Evolutionary conservation across 2,113 vertebrate genomes (phyloP), one percentile per base, ranked within the genome.

Genomic region (Lasiurus borealis): DNA sequence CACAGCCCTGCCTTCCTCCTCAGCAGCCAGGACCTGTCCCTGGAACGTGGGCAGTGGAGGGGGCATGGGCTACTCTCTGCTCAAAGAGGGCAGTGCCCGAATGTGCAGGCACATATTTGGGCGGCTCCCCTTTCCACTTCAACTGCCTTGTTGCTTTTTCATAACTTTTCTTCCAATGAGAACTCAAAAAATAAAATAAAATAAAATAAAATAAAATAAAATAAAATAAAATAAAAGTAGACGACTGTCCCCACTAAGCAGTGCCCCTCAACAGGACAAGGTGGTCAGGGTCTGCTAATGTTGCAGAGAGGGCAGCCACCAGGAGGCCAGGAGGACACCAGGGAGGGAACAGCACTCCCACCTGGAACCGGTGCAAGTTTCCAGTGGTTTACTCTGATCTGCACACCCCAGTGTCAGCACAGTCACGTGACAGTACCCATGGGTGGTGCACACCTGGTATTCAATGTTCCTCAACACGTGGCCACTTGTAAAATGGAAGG

Each of bases 401-500:
- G 23, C 14, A 73, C 1, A 4, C 14, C 40, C 59, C 10, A 4
- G 71, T 5, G 46, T 71, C 0, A 0, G 46, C 83, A 50, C 2
- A 7, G 4, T 82, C 21, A 64, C 5, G 0, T 3, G 4, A 31
- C 1, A 46, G 21, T 2, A 5, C 66, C 57, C 0, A 8, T 19
- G 48, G 40, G 46, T 72, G 77, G 59, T 15, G 5, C 57, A 54
- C 80, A 66, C 72, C 82, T 82, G 91, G 40, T 19, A 44, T n/a
- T 82, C 54, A 54, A n/a, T 0, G 0, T 13, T 68, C 36, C 57
- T 73, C 68, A 57, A 57, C 66, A 36, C 48, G 18, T 31, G 54
- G 40, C 77, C 57, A 11, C 73, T 57, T 80, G 92, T 71, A 59
- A 85, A 90, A 73, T 94, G 44, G 80, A 54, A 73, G 76, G 75